These are phyloP conservation scores for Melanotaenia nigrans DNA, from an alignment of 2,797 vertebrate species.

Conservation along the genomic window DNA sequence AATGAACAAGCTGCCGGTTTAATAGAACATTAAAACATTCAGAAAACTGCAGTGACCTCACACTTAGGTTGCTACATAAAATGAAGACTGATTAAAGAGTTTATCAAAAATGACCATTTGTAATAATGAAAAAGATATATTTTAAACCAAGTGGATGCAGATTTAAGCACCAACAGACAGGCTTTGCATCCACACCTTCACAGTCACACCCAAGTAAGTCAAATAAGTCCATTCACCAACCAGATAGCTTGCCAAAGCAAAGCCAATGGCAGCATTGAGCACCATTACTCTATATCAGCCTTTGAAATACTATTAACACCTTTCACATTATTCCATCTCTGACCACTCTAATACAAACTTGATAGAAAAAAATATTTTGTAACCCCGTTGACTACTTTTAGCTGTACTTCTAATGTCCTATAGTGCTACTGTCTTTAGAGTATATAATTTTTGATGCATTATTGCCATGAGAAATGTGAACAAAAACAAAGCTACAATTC, in stretches of 20 bases:
- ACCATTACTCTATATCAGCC: constrained; percentile 10
- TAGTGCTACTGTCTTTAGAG: not conserved
- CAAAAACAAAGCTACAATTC: no score
- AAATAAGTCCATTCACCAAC: not conserved
- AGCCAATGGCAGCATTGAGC: not conserved
- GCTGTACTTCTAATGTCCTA: not conserved
- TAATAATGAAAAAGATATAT: not conserved
- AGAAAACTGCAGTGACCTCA: not conserved
- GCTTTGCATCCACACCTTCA: not conserved
- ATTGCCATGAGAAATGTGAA: not conserved
- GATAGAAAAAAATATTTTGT: not conserved
- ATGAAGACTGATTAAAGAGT: not conserved
- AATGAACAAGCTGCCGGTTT: constrained; percentile 10
- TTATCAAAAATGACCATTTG: not conserved
- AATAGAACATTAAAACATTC: constrained; percentile 9
- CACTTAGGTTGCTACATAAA: not conserved
- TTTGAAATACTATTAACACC: not conserved
- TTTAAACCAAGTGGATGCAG: not conserved
- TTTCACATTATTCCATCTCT: not conserved
- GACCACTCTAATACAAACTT: not conserved
- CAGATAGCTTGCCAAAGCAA: not conserved
- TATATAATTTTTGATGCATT: not conserved
- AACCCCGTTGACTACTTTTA: not conserved
- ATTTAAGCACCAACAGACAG: not conserved
- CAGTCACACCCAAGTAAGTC: constrained; percentile 1